A percentile compares a stretch with the other conserved stretches of the same genome.
Evolutionary conservation across 1,140 invertebrate genomes (phyloP).

Genomic region (Triops longicaudatus): DNA sequence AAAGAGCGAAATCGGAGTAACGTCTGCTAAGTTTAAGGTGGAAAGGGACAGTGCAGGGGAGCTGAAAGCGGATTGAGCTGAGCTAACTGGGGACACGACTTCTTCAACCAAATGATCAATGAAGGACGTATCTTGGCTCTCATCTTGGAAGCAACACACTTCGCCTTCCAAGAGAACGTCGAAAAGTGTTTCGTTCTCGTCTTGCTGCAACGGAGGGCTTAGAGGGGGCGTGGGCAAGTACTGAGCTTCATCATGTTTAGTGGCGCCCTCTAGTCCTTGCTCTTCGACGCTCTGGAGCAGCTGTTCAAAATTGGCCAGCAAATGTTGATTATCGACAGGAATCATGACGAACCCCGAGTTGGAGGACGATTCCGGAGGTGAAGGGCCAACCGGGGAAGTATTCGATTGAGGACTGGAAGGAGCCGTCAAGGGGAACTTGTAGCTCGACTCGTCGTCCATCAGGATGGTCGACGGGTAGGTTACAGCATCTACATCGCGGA

Average conservation of each 20-base stretch:
- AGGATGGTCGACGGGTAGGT: background rate
- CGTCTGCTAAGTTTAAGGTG: background rate
- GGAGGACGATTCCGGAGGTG: background rate
- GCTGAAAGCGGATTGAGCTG: background rate
- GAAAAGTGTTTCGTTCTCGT: background rate
- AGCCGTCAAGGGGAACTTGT: background rate
- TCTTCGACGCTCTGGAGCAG: constrained; percentile 1
- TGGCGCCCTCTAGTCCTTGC: background rate
- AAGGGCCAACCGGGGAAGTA: background rate
- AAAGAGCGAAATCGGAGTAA: background rate
- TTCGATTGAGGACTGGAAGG: constrained; percentile 19
- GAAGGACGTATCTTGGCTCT: background rate
- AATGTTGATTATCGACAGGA: background rate
- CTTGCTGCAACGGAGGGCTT: background rate
- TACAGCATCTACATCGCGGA: constrained; percentile 48
- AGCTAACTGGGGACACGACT: background rate
- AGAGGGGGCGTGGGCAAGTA: background rate
- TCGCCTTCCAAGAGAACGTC: background rate
- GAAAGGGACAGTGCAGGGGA: background rate
- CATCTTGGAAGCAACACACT: background rate
- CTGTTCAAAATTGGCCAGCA: constrained; percentile 6
- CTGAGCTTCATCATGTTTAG: background rate
- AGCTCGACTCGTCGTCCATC: constrained; percentile 2
- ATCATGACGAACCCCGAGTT: background rate
- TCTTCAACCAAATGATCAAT: background rate